Percentiles rank a stretch among this genome's conserved stretches.
Conservation (phyloP, 2,113 vertebrate genomes). For the Planiliza haematocheilus region DNA sequence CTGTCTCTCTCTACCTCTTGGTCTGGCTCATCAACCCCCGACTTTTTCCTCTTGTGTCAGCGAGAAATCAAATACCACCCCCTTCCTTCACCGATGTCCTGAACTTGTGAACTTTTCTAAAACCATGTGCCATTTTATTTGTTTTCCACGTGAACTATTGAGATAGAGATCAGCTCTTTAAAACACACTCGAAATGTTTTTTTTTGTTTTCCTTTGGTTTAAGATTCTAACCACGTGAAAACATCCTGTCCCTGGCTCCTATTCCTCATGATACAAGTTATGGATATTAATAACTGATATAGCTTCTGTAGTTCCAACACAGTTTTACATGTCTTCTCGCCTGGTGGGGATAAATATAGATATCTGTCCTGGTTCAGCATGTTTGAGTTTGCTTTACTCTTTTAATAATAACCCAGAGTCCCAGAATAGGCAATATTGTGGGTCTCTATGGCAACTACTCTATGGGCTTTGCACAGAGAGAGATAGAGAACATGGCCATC, state of each 20-base stretch:
- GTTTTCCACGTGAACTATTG: slow-evolving; percentile 42
- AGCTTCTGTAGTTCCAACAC: slow-evolving; percentile 11
- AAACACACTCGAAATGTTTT: no score
- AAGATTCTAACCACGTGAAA: slow-evolving; percentile 21
- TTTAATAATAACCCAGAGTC: slow-evolving; percentile 42
- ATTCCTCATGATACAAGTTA: slow-evolving; percentile 21
- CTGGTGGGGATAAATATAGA: slow-evolving; percentile 51
- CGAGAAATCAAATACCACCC: slow-evolving; percentile 76
- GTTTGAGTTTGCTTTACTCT: slow-evolving; percentile 54
- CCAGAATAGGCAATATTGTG: slow-evolving; percentile 46
- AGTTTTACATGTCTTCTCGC: slow-evolving; percentile 22
- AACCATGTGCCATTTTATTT: slow-evolving; percentile 62
- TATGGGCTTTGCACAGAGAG: slow-evolving; percentile 24
- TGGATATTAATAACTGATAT: slow-evolving; percentile 32
- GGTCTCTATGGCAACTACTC: slow-evolving; percentile 62
- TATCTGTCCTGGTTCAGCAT: slow-evolving; percentile 15
- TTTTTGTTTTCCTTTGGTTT: no score
- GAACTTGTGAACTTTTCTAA: slow-evolving; percentile 65
- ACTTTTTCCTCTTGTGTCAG: slow-evolving; percentile 81
- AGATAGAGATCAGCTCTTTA: slow-evolving; percentile 22
- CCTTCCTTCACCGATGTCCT: slow-evolving; percentile 55
- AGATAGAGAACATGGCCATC: slow-evolving; percentile 48
- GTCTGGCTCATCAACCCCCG: slow-evolving; percentile 53
- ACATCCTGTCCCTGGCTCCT: slow-evolving; percentile 16
- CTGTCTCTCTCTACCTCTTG: slow-evolving; percentile 33